Base-by-base conservation (phyloP, 1,140 invertebrate genomes). In the Chrysoperla carnea region DNA sequence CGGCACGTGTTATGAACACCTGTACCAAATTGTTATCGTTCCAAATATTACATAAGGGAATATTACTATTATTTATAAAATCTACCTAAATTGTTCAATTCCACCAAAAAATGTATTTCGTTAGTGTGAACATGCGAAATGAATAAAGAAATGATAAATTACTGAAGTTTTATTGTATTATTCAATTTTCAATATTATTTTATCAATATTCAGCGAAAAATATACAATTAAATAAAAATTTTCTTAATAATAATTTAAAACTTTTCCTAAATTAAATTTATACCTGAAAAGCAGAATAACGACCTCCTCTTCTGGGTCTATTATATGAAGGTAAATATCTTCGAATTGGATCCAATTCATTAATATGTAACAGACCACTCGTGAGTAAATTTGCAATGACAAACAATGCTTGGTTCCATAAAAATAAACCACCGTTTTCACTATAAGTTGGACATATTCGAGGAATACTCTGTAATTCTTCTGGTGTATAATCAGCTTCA, bases 221-320 rank as follows among this genome's bases (percentile, higher is more conserved):
- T 23, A 23, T 23, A 23, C 17, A 23, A 23, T 23, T 23, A 23
- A 2, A 3, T 23, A 23, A 23, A 23, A 23, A 23, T 23, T 3
- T 23, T 23, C 5, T n/a, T n/a, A n/a, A n/a, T n/a, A n/a, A n/a
- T n/a, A n/a, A n/a, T n/a, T 23, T 23, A 23, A 23, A 23, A 23
- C 2, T 23, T 23, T 23, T 23, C 17, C 17, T 23, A 23, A 23
- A 23, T 23, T 23, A 5, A 23, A 9, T 33, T 33, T 56, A 58
- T 63, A 95, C 92, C 76, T 97, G 90, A 67, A 97, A 97, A 35
- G 91, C 89, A 1, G 92, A 96, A 65, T 97, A 96, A 45, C 92
- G 68, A 40, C 87, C 89, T 36, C 79, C 89, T 57, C 81, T 79
- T 37, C 86, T 67, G 0, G 94, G 94, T 40, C 94, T 67, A 60